Base-by-base conservation (phyloP, 2,888 invertebrate genomes). In the Dexiosoma caninum region DNA sequence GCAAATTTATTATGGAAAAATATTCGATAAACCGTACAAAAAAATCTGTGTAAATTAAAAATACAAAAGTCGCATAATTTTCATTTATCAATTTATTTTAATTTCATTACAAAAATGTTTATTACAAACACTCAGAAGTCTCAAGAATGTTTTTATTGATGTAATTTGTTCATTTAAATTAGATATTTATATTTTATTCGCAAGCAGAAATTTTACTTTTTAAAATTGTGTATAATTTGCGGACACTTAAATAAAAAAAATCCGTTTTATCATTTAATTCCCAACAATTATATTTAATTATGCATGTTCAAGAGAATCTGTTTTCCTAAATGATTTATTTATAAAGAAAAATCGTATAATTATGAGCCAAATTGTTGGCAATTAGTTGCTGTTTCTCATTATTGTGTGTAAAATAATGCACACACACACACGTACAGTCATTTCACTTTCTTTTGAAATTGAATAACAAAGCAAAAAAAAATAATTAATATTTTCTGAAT, bases 401-500 rank as follows among this genome's bases (percentile, higher is more conserved):
- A 10, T 40, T 42, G 40, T 42, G 42, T 62, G 27, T 27, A 27
- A 60, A 71, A 72, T 62, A 35, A 55, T 64, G 19, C 46, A 27
- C 23, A 5, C 46, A 27, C 23, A 5, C 16, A 23, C 23, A 30
- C 21, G 72, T 60, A 35, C 60, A 76, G 60, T 53, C 76, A 69
- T 69, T 76, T 76, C 67, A 76, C 76, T 76, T 76, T 76, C 67
- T 76, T 76, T 69, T 21, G 51, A 75, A 75, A 75, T 75, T 66
- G 21, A 23, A 19, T 23, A 66, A 74, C 40, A 74, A 27, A 60
- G 14, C 27, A 53, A 27, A 27, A 16, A 10, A 57, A 23, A 51
- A 62, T n/a, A 49, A 5, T n/a, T n/a, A n/a, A n/a, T n/a, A n/a
- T 35, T 12, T 37, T 37, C 12, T 12, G 2, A 4, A 42, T 19